Evolutionary conservation across 2,888 invertebrate genomes (phyloP).

Genomic region (Plemyria rubiginata): DNA sequence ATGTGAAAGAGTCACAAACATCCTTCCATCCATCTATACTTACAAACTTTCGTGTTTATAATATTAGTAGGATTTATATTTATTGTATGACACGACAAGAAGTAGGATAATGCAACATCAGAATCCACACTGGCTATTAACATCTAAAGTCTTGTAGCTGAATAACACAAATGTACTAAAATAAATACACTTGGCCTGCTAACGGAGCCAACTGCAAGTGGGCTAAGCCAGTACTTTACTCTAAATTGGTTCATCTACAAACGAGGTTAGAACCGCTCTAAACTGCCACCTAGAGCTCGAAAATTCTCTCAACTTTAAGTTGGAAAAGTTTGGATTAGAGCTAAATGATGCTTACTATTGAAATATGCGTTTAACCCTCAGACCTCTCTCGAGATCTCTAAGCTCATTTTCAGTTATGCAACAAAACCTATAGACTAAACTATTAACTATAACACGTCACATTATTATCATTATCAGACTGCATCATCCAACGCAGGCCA

Average conservation of each 20-base stretch:
- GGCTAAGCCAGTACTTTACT: conserved; percentile 25
- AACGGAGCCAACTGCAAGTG: conserved; percentile 27
- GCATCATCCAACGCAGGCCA: too few relatives aligned
- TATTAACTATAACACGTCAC: too few relatives aligned
- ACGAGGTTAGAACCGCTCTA: conserved; percentile 22
- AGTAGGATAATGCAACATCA: background rate
- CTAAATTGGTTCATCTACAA: conserved; percentile 27
- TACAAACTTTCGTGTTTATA: too few relatives aligned
- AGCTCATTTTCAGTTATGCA: background rate
- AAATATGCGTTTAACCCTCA: background rate
- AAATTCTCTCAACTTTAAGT: conserved; percentile 10
- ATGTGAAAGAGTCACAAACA: too few relatives aligned
- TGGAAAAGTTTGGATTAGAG: conserved; percentile 8
- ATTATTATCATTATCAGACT: too few relatives aligned
- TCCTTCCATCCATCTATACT: too few relatives aligned
- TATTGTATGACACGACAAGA: too few relatives aligned
- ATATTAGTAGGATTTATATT: too few relatives aligned
- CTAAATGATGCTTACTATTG: conserved; percentile 13
- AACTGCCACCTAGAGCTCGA: conserved; percentile 24
- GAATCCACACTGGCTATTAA: background rate
- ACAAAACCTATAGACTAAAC: too few relatives aligned
- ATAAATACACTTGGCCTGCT: conserved; percentile 22
- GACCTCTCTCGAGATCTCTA: background rate
- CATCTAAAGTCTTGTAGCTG: conserved; percentile 14
- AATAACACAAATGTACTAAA: conserved; percentile 25